Evolutionary conservation across 2,888 invertebrate genomes (phyloP), one percentile per base, ranked within the genome.

Genomic region (Cephus sareptanus): DNA sequence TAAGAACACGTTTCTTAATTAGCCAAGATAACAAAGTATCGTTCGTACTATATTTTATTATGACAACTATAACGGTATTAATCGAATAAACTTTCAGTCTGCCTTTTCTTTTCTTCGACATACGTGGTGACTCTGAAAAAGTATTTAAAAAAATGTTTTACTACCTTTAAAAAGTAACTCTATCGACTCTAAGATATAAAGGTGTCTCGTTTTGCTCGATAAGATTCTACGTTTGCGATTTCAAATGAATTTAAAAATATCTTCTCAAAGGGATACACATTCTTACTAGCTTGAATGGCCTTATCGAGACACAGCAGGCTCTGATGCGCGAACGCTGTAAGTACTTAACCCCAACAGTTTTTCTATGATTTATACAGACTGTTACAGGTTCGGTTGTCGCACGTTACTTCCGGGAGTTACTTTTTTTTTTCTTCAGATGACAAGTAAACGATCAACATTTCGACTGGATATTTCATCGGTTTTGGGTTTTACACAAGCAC

Each of bases 291-390:
- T 76, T 81, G 75, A 82, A 79, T 76, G 77, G 76, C 80, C 78
- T 78, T 56, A 79, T 77, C 37, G 78, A 73, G 85, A 84, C 89
- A 73, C 89, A 89, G 89, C 88, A 82, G 89, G 89, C 80, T 86
- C 87, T 88, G 88, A 89, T 89, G 88, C 81, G 82, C 80, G 81
- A 89, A 89, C 87, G 87, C 34, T 89, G 89, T 89, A 83, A 87
- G 83, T 89, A 87, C 89, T 88, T 85, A 87, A 79, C 85, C 77
- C 86, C 83, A 77, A 81, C 81, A 78, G 80, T 81, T 85, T 83
- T 86, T 81, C 80, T 84, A 76, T 81, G 82, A 85, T 87, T 87
- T 88, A 87, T 84, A 84, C 79, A 78, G 31, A 76, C 73, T 68
- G 80, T 81, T 79, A 35, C 75, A 73, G 73, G 73, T 33, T 76